Percentiles rank a stretch among this genome's conserved stretches.
These are phyloP conservation scores for Aplocera efformata DNA, from an alignment of 2,888 invertebrate species.

Conservation along the genomic window DNA sequence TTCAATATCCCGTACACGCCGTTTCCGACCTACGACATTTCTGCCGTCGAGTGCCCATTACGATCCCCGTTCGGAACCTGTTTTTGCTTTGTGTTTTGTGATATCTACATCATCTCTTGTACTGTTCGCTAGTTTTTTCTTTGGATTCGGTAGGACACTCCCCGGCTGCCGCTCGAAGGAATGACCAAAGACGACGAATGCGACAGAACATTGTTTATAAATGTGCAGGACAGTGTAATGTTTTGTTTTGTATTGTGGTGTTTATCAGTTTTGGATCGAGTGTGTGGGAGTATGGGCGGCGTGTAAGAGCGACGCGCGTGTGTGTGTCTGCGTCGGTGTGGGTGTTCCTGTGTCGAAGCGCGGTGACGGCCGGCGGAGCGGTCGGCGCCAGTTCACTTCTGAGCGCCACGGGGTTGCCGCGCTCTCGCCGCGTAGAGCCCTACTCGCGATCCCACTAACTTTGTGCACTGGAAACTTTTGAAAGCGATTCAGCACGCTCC, in stretches of 20 bases:
- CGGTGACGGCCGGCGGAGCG: conserved; percentile 43
- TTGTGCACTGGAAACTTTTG: conserved; percentile 79
- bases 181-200: conserved; percentile 33
- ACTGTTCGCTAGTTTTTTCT: conserved; percentile 14
- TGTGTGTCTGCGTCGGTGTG: conserved; percentile 47
- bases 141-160: conserved; percentile 11
- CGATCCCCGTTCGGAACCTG: conserved; percentile 32
- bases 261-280: conserved; percentile 64
- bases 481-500: conserved; percentile 56
- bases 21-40: conserved; percentile 34
- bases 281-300: conserved; percentile 37
- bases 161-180: conserved; percentile 13
- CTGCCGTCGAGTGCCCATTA: conserved; percentile 31
- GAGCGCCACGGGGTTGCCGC: conserved; percentile 69
- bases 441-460: conserved; percentile 71
- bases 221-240: conserved; percentile 62
- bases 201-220: conserved; percentile 42
- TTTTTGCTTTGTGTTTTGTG: conserved; percentile 25
- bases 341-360: conserved; percentile 62
- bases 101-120: conserved; percentile 18
- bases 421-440: conserved; percentile 59
- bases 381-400: conserved; percentile 64
- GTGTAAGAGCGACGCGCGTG: conserved; percentile 34
- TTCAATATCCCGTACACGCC: conserved; percentile 32
- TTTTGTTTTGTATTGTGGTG: conserved; percentile 70